These are phyloP conservation scores for Nothobranchius kuhntae DNA, from an alignment of 2,113 vertebrate species.

Conservation along the genomic window DNA sequence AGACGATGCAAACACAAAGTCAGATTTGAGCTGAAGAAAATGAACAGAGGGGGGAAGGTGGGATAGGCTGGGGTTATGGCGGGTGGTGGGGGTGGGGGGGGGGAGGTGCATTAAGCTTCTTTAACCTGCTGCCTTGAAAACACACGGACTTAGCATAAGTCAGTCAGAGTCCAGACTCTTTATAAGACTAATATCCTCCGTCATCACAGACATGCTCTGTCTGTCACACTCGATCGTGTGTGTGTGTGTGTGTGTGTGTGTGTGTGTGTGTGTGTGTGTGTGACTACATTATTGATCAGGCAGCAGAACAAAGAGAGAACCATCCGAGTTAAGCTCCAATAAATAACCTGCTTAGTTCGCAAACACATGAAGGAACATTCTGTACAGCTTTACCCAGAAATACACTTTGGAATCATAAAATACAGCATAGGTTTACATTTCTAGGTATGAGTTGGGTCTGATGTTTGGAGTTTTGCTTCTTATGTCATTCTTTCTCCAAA, in stretches of 20 bases:
- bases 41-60: neutral
- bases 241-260: conserved; percentile 28
- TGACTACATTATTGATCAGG: conserved; percentile 54
- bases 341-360: conserved; percentile 37
- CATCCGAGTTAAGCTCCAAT: conserved; percentile 44
- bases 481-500: too few relatives aligned
- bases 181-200: conserved; percentile 72
- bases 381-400: too few relatives aligned
- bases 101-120: conserved; percentile 40
- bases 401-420: too few relatives aligned
- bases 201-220: conserved; percentile 47
- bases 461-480: too few relatives aligned
- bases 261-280: neutral
- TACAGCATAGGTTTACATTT: too few relatives aligned
- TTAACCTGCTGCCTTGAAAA: conserved; percentile 50
- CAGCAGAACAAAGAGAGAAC: conserved; percentile 40
- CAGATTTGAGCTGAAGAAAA: neutral
- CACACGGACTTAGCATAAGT: conserved; percentile 47
- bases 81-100: neutral
- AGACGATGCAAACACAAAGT: conserved; percentile 7
- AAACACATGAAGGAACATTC: too few relatives aligned
- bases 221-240: conserved; percentile 22
- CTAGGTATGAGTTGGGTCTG: too few relatives aligned
- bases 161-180: conserved; percentile 52
- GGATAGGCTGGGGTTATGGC: neutral